phyloP scores from a whole-genome alignment of 2,113 vertebrate species.

The Eleginops maclovinus region DNA sequence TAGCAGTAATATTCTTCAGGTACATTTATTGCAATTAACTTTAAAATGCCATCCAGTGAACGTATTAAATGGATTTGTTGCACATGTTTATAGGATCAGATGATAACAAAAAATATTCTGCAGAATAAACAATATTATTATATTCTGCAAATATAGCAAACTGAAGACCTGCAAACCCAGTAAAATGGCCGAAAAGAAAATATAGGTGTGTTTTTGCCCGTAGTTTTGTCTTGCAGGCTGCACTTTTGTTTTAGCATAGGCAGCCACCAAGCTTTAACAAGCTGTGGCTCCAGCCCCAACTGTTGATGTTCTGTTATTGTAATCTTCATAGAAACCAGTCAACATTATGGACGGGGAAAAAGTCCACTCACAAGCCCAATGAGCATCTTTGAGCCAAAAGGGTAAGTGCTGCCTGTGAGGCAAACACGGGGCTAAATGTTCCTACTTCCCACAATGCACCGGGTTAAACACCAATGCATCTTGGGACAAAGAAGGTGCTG shows the following conservation, averaged over 20 bases:
- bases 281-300: not conserved
- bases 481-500: constrained; percentile 78
- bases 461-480: constrained; percentile 52
- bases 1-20: not conserved
- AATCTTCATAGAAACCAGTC: not conserved
- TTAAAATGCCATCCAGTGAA: not conserved
- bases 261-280: not conserved
- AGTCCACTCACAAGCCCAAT: too few relatives aligned
- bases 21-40: not conserved
- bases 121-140: too few relatives aligned
- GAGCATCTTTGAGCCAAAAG: too few relatives aligned
- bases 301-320: not conserved
- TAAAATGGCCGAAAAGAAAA: constrained; percentile 34
- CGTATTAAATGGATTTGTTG: not conserved
- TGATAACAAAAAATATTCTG: not conserved
- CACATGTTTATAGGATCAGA: fast-evolving
- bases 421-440: fast-evolving
- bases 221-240: constrained; percentile 11
- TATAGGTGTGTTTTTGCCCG: fast-evolving
- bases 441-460: not conserved
- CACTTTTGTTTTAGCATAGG: not conserved
- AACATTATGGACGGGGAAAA: fast-evolving
- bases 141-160: not conserved
- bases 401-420: constrained; percentile 7
- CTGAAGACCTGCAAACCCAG: not conserved